Percentiles rank a stretch among this genome's conserved stretches.
Conservation (phyloP, 2,888 invertebrate genomes). For the Cepaea hortensis region DNA sequence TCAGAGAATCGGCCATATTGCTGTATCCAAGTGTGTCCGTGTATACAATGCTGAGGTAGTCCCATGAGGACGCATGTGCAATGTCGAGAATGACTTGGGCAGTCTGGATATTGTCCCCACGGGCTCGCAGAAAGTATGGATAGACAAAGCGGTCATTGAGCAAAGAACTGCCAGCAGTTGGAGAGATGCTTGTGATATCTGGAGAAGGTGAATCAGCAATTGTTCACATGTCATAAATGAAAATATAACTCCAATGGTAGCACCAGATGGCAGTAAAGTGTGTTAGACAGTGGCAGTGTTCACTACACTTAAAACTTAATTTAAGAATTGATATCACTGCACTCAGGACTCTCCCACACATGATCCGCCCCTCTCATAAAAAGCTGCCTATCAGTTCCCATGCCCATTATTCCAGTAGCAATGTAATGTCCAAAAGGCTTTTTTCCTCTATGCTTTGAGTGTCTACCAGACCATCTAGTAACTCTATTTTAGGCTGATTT, state of each 20-base stretch:
- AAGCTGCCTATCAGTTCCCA: too few species aligned
- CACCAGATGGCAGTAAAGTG: background rate
- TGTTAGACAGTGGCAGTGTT: too few species aligned
- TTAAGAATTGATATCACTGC: too few species aligned
- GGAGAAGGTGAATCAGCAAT: background rate
- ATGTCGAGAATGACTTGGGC: constrained; percentile 29
- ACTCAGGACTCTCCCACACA: too few species aligned
- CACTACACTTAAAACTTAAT: too few species aligned
- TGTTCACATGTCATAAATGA: constrained; percentile 30
- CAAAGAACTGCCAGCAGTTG: constrained; percentile 71
- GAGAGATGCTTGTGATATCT: constrained; percentile 70
- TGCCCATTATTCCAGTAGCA: too few species aligned
- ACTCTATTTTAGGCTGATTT: too few species aligned
- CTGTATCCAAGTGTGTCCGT: constrained; percentile 70
- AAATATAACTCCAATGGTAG: background rate
- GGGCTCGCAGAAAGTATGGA: constrained; percentile 70
- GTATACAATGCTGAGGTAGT: constrained; percentile 72
- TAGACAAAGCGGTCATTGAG: constrained; percentile 63
- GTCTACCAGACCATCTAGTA: too few species aligned
- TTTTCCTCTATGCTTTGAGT: too few species aligned
- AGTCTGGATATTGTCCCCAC: constrained; percentile 68
- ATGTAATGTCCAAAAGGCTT: too few species aligned
- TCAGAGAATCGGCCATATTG: constrained; percentile 68
- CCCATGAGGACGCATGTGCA: constrained; percentile 63
- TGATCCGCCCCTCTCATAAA: too few species aligned